Conservation (phyloP, 1,140 invertebrate genomes). For the Tetramorium simillimum region DNA sequence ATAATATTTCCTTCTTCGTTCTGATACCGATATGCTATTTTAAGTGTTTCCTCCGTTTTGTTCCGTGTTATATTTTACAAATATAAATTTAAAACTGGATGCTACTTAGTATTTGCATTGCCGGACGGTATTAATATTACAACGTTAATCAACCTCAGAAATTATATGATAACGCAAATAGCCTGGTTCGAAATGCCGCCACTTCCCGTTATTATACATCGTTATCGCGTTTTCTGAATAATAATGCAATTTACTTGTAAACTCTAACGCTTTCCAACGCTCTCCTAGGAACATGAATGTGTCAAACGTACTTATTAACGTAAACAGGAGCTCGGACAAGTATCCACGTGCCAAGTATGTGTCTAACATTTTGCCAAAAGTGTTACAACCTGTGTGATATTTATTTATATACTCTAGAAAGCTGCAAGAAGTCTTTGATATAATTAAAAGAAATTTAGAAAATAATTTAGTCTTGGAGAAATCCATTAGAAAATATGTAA, state of each 20-base stretch:
- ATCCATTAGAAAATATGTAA: not conserved
- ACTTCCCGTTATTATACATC: not conserved
- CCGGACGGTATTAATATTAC: slow-evolving; percentile 12
- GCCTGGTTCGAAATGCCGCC: not conserved
- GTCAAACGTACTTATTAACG: not conserved
- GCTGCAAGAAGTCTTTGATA: not conserved
- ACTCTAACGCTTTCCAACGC: not conserved
- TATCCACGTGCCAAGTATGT: not conserved
- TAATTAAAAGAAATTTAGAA: not conserved
- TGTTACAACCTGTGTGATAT: not conserved
- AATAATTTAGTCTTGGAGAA: not conserved
- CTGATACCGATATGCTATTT: not conserved
- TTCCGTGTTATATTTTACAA: not conserved
- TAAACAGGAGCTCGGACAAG: not conserved
- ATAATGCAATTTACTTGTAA: slow-evolving; percentile 24
- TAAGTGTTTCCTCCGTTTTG: not conserved
- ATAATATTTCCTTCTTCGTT: not conserved
- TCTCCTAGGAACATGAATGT: not conserved
- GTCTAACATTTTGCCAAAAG: not conserved
- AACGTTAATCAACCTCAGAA: slow-evolving; percentile 1
- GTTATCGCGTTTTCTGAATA: slow-evolving; percentile 7
- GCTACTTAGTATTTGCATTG: not conserved
- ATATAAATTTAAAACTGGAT: not conserved
- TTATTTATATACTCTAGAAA: slow-evolving; percentile 2
- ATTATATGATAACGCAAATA: slow-evolving; percentile 19